Conservation (phyloP, 2,888 invertebrate genomes). For the Buathra laborator region DNA sequence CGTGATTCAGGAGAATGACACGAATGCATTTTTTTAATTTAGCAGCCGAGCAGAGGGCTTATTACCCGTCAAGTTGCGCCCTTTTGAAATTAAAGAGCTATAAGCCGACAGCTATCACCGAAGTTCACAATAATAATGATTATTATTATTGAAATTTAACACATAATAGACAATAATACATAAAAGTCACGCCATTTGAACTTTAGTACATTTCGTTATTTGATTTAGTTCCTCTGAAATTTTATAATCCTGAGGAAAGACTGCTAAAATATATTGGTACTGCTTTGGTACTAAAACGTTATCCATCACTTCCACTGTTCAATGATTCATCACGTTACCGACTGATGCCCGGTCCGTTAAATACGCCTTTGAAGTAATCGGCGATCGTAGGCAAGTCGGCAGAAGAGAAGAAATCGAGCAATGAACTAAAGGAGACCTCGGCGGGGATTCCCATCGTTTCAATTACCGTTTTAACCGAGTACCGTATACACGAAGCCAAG, state of each 20-base stretch:
- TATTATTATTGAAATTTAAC: too few species aligned
- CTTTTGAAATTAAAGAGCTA: too few species aligned
- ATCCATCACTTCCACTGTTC: background rate
- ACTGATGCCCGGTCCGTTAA: background rate
- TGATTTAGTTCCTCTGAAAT: background rate
- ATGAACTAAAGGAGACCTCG: conserved; percentile 36
- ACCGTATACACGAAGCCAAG: conserved; percentile 20
- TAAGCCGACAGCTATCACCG: too few species aligned
- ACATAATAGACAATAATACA: background rate
- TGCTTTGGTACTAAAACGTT: background rate
- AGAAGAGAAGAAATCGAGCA: conserved; percentile 12
- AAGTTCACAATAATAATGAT: too few species aligned
- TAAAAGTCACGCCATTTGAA: background rate
- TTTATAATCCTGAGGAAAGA: background rate
- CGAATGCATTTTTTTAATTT: too few species aligned
- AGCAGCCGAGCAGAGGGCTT: too few species aligned
- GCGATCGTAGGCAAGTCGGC: background rate
- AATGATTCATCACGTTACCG: background rate
- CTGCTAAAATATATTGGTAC: background rate
- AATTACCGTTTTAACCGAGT: conserved; percentile 11
- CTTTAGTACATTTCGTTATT: background rate
- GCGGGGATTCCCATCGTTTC: conserved; percentile 34
- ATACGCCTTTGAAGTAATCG: conserved; percentile 10
- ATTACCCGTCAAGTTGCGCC: too few species aligned
- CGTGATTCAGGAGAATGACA: too few species aligned